Conservation (phyloP, 2,888 invertebrate species). For the Villa cingulata region DNA sequence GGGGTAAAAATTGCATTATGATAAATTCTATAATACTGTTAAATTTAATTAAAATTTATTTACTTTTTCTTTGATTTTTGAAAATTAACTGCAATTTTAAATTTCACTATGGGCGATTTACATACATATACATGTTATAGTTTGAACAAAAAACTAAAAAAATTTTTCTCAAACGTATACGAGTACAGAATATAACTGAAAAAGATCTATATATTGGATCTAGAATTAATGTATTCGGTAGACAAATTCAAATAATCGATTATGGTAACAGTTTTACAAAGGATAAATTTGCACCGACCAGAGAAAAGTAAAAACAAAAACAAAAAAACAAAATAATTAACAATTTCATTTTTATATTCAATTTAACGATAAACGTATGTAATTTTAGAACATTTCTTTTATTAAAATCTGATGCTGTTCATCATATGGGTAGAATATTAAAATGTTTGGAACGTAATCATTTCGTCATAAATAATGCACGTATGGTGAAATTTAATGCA, state of each 20-base stretch:
- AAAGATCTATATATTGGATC: conserved; percentile 63
- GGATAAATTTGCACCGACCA: conserved; percentile 45
- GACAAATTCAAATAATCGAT: conserved; percentile 56
- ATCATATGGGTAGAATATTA: conserved; percentile 60
- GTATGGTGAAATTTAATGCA: conserved; percentile 53
- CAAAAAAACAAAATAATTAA: not conserved
- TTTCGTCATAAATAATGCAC: conserved; percentile 51
- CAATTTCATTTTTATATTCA: not conserved
- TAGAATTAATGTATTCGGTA: conserved; percentile 55
- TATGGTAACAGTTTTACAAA: conserved; percentile 58
- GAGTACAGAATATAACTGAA: conserved; percentile 48
- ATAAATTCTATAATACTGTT: too few relatives aligned
- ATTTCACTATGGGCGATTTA: too few relatives aligned
- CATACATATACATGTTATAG: too few relatives aligned
- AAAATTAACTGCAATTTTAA: too few relatives aligned
- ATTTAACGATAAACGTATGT: too few relatives aligned
- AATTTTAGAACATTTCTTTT: conserved; percentile 57
- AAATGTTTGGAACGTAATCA: conserved; percentile 48
- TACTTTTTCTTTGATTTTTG: too few relatives aligned
- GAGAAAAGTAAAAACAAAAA: conserved; percentile 45
- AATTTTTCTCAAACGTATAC: conserved; percentile 52
- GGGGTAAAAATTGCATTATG: too few relatives aligned
- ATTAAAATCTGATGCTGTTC: conserved; percentile 58
- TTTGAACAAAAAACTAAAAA: conserved; percentile 50
- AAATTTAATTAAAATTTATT: too few relatives aligned